These are phyloP conservation scores for Rhynchotus rufescens DNA, from an alignment of 2,797 vertebrate species.

Conservation along the genomic window DNA sequence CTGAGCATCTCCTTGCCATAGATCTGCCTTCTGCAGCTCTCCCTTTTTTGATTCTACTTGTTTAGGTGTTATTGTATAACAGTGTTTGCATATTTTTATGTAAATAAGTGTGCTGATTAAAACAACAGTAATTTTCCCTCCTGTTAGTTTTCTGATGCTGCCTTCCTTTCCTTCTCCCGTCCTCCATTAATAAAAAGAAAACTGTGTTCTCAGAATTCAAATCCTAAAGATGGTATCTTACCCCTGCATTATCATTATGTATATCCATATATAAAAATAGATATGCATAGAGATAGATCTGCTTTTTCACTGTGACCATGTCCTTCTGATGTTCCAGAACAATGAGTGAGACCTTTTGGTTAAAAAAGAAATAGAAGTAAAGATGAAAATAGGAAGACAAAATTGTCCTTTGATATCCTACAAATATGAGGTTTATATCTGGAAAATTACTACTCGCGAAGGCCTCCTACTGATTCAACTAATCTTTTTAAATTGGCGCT, in stretches of 20 bases:
- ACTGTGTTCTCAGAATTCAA: not conserved
- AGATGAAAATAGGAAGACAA: conserved; percentile 16
- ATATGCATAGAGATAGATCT: not conserved
- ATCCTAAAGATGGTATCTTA: not conserved
- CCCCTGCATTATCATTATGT: not conserved
- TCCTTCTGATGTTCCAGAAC: not conserved
- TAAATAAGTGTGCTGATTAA: not conserved
- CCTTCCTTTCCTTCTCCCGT: not conserved
- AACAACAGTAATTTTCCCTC: not conserved
- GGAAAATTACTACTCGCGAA: conserved; percentile 29
- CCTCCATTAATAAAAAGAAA: not conserved
- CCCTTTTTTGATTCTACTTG: not conserved
- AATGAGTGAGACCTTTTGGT: not conserved
- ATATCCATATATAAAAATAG: not conserved
- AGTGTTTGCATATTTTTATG: not conserved
- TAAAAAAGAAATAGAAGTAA: conserved; percentile 23
- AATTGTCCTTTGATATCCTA: conserved; percentile 37
- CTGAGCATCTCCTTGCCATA: not conserved
- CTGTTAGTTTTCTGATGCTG: not conserved
- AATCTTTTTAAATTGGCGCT: conserved; percentile 50
- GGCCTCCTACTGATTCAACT: conserved; percentile 24
- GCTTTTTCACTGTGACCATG: not conserved
- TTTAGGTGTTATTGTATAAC: not conserved
- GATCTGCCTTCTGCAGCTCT: not conserved
- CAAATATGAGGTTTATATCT: not conserved